Conservation (phyloP, 2,888 invertebrate species). For the Synergus itoensis region DNA sequence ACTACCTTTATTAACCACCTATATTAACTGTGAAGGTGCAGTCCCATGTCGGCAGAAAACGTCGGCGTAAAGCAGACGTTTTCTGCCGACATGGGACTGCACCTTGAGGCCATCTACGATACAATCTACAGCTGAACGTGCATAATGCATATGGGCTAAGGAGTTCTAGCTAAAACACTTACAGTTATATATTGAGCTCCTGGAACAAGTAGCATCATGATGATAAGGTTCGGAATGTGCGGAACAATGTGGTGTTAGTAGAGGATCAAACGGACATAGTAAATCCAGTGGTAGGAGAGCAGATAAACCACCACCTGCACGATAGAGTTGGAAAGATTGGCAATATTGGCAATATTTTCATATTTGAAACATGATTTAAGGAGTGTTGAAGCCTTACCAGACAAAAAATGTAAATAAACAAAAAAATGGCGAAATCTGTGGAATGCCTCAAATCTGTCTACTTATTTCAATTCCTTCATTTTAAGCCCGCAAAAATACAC, state of each 20-base stretch:
- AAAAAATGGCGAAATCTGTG: too few species aligned
- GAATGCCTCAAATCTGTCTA: too few species aligned
- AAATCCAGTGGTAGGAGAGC: constrained; percentile 76
- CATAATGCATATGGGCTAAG: constrained; percentile 18
- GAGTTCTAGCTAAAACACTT: constrained; percentile 70
- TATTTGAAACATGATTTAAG: not conserved
- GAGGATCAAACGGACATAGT: constrained; percentile 76
- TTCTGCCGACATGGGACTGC: too few species aligned
- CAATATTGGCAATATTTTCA: not conserved
- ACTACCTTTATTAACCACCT: too few species aligned
- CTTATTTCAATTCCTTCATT: too few species aligned
- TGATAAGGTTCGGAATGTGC: constrained; percentile 76
- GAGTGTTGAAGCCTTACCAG: too few species aligned
- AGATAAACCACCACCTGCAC: constrained; percentile 75
- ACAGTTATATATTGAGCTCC: constrained; percentile 76
- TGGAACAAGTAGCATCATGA: constrained; percentile 75
- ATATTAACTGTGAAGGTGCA: too few species aligned
- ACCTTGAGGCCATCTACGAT: not conserved
- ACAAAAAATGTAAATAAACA: too few species aligned
- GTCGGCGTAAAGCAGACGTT: too few species aligned
- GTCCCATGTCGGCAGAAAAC: too few species aligned
- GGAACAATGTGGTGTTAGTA: constrained; percentile 76
- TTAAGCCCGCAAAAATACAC: too few species aligned
- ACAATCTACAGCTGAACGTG: constrained; percentile 3
- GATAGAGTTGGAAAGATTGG: constrained; percentile 12